A percentile compares a stretch with the other conserved stretches of the same genome.
Evolutionary conservation across 2,797 vertebrate species (phyloP).

Genomic region (Geotrypetes seraphini): DNA sequence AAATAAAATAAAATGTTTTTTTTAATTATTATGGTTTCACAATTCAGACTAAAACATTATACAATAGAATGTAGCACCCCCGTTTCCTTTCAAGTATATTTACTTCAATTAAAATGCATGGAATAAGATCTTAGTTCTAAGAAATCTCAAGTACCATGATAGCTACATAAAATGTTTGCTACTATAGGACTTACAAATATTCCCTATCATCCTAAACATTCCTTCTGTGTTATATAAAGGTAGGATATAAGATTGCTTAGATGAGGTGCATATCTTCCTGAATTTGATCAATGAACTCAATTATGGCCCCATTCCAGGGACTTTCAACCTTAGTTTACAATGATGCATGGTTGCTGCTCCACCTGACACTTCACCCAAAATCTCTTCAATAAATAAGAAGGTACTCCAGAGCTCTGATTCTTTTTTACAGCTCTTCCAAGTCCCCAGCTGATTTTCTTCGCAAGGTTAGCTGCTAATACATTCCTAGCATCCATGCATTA

Average conservation of each 20-base stretch:
- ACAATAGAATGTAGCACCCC: too few species aligned
- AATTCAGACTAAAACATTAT: too few species aligned
- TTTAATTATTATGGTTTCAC: too few species aligned
- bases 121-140: background rate
- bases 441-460: slow-evolving; percentile 76
- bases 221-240: slow-evolving; percentile 19
- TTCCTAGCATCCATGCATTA: slow-evolving; percentile 93
- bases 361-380: slow-evolving; percentile 60
- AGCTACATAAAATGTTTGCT: slow-evolving; percentile 1
- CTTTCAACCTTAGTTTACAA: slow-evolving; percentile 43
- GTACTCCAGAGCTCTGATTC: slow-evolving; percentile 29
- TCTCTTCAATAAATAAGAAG: slow-evolving; percentile 63
- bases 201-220: slow-evolving; percentile 5
- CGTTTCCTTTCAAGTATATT: too few species aligned
- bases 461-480: slow-evolving; percentile 95
- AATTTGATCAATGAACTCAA: slow-evolving; percentile 87
- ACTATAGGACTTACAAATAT: slow-evolving; percentile 16
- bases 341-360: slow-evolving; percentile 58
- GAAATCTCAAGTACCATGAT: background rate
- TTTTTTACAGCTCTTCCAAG: slow-evolving; percentile 57
- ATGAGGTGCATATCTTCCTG: slow-evolving; percentile 11
- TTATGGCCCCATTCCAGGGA: slow-evolving; percentile 65
- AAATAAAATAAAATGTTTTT: too few species aligned
- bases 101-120: too few species aligned
- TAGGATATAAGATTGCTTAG: slow-evolving; percentile 1